Base-by-base conservation (phyloP, 2,888 invertebrate genomes). In the Crossocerus cetratus region DNA sequence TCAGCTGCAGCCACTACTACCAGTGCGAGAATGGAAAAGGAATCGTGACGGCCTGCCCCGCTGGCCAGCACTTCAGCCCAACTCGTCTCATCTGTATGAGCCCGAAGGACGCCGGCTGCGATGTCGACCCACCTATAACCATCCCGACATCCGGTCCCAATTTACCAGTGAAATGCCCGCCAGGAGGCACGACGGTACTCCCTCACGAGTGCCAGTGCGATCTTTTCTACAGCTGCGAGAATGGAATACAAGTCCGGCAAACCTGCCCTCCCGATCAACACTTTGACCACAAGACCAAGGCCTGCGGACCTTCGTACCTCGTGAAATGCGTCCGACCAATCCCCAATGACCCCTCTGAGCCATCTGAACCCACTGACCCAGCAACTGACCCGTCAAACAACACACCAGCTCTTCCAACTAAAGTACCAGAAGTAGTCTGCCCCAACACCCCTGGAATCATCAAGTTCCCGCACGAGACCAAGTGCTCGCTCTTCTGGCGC, bases 211-310 rank as follows among this genome's bases (percentile, higher is more conserved):
- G 63, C 5, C 11, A 32, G 2, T 49, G 59, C 8, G 1, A 13
- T 2, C 62, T 74, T 65, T 59, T 14, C 49, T 49, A 49, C 16
- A 55, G 14, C 1, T 84, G 84, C 18, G 32, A 61, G 8, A 23
- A 69, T 13, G 77, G 77, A 11, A 21, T 65, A 2, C 65, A 73
- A 49, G 54, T 76, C 1, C 43, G 75, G 3, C 16, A 72, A 13
- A 49, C 69, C 4, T 84, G 84, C 58, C 59, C 70, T 1, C 2
- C 22, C 1, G 80, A 74, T 14, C 22, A 49, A 16, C 49, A 49
- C 14, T 49, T 49, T 5, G 49, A 49, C 49, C 14, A 49, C 5
- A n/a, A 1, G 1, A 11, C 14, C 16, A 14, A 49, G 2, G 16
- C 14, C 13, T 49, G 49, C 49, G 49, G 14, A 5, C 2, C 13